phyloP scores from a whole-genome alignment of 2,888 invertebrate species.

The Eupithecia insigniata region DNA sequence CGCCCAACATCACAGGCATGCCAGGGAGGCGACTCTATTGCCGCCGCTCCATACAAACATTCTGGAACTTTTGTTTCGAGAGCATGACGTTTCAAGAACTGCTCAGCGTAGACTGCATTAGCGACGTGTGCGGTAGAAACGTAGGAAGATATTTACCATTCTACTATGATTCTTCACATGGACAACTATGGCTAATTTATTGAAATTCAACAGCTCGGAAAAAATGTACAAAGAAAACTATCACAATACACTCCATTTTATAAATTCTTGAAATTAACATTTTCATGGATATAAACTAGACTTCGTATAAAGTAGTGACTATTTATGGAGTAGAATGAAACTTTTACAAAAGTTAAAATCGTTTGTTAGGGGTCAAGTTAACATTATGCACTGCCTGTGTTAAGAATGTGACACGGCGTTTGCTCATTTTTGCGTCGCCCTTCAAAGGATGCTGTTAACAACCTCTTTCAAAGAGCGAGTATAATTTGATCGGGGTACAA shows the following conservation, averaged over 20 bases:
- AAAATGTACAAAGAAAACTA: slow-evolving; percentile 44
- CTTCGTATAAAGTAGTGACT: slow-evolving; percentile 53
- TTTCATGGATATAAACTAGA: slow-evolving; percentile 67
- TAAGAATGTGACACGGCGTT: slow-evolving; percentile 75
- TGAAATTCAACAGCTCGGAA: slow-evolving; percentile 37
- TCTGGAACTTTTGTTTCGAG: slow-evolving; percentile 45
- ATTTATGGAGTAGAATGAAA: slow-evolving; percentile 73
- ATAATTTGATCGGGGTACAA: slow-evolving; percentile 82
- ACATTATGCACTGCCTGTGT: slow-evolving; percentile 76
- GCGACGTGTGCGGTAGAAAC: slow-evolving; percentile 65
- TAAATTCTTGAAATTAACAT: slow-evolving; percentile 58
- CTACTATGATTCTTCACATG: slow-evolving; percentile 29
- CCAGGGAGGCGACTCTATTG: slow-evolving; percentile 43
- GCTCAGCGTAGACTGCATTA: slow-evolving; percentile 34
- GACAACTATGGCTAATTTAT: slow-evolving; percentile 23
- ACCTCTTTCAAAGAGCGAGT: slow-evolving; percentile 80
- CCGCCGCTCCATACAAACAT: slow-evolving; percentile 45
- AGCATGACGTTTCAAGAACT: slow-evolving; percentile 34
- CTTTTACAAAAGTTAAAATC: slow-evolving; percentile 71
- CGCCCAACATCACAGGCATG: slow-evolving; percentile 68
- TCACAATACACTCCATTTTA: slow-evolving; percentile 45
- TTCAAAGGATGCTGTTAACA: slow-evolving; percentile 84
- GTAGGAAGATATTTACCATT: slow-evolving; percentile 65
- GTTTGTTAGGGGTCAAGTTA: slow-evolving; percentile 76
- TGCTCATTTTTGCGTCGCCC: slow-evolving; percentile 80